phyloP scores from a whole-genome alignment of 92 coral and sea anemone species.

The Zoanthus solanderi region DNA sequence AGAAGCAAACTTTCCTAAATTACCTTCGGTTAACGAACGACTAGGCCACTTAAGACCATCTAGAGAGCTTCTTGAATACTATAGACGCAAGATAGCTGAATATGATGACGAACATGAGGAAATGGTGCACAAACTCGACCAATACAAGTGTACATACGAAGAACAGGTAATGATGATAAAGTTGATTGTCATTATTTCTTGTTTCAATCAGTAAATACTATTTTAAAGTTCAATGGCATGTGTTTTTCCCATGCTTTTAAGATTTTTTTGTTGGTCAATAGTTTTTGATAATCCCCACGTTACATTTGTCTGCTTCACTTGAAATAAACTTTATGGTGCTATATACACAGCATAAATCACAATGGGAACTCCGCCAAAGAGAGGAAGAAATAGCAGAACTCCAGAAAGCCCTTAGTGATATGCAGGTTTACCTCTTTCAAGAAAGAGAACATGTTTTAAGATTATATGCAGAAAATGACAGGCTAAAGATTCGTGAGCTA shows the following conservation, averaged over 20 bases:
- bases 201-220: background rate
- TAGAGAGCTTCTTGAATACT: slow-evolving; percentile 92
- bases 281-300: background rate
- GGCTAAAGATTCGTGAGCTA: slow-evolving; percentile 92
- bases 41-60: slow-evolving; percentile 97
- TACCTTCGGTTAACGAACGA: slow-evolving; percentile 95
- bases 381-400: slow-evolving; percentile 99
- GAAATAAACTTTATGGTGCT: background rate
- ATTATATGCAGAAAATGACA: slow-evolving; percentile 97
- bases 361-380: slow-evolving; percentile 96
- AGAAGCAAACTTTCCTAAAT: slow-evolving; percentile 69
- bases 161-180: slow-evolving; percentile 76
- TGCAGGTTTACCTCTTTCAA: slow-evolving; percentile 99
- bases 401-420: slow-evolving; percentile 99
- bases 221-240: background rate
- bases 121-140: slow-evolving; percentile 89
- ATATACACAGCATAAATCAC: slow-evolving; percentile 84
- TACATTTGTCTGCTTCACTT: background rate
- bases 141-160: slow-evolving; percentile 97
- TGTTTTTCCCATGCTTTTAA: background rate
- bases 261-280: background rate
- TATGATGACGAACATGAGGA: slow-evolving; percentile 98
- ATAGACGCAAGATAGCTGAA: slow-evolving; percentile 98
- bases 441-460: slow-evolving; percentile 97
- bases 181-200: background rate